Base-by-base conservation (phyloP, 1,140 invertebrate species). In the Drosophila trapezifrons region DNA sequence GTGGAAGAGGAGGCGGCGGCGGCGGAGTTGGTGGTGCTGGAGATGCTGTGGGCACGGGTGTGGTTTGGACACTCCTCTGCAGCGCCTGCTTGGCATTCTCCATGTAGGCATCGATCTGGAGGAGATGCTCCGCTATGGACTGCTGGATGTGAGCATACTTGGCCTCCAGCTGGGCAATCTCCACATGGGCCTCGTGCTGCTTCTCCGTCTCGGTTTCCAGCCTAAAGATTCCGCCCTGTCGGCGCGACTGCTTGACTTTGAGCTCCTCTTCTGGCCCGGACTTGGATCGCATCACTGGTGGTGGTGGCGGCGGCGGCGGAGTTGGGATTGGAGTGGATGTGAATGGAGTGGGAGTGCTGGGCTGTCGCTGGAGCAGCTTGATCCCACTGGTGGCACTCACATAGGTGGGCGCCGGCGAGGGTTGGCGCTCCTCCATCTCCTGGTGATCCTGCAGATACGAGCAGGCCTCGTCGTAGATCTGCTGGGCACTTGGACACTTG, bases 111-210 rank as follows among this genome's bases (percentile, higher is more conserved):
- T 92, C 90, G 12, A 92, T 92, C 62, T 91, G 87, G 52, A 77
- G 76, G 32, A 92, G 75, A 51, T 92, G 91, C 65, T 91, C 89
- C 13, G 85, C 75, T 47, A 92, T 92, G n/a, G 91, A 92, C 55
- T 91, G 82, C 56, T 92, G 90, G 13, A 92, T 91, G 47, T 89
- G 77, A 2, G 78, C 91, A 54, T 91, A 91, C 66, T 91, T 91
- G 10, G 90, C 83, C 67, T 91, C 90, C 42, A 91, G 64, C 10
- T 87, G 78, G 4, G 90, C 80, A 35, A 91, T 91, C 67, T 91
- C 90, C 42, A 77, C 42, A 38, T 85, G 84, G 4, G 80, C 77
- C 59, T 75, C 76, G 20, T 84, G 84, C 64, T 87, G 76, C 37
- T 67, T 64, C 10, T 74, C 73, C 47, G 55, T 17, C 1, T 49